Evolutionary conservation across 2,113 vertebrate genomes (phyloP).

Genomic region (Albula goreensis): DNA sequence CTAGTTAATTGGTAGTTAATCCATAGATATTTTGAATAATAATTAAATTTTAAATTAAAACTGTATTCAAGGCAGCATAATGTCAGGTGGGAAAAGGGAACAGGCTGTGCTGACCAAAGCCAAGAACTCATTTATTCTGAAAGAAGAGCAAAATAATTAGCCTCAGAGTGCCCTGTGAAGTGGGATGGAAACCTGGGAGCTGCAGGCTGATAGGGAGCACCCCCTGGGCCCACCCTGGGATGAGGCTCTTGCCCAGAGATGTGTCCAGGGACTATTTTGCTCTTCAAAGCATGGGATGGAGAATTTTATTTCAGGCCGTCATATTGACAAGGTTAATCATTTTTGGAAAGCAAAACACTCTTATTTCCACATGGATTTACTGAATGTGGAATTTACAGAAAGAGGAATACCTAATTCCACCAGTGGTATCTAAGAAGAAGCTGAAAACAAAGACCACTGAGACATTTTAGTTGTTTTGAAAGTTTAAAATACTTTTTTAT

Average conservation of each 20-base stretch:
- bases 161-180: background rate
- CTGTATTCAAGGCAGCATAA: background rate
- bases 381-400: background rate
- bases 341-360: background rate
- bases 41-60: background rate
- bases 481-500: background rate
- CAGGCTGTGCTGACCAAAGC: background rate
- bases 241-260: background rate
- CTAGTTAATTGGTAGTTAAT: background rate
- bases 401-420: background rate
- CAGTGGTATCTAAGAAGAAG: background rate
- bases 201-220: background rate
- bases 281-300: background rate
- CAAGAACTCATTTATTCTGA: constrained; percentile 17
- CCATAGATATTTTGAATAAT: background rate
- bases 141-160: constrained; percentile 6
- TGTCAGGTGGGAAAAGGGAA: background rate
- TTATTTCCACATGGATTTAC: background rate
- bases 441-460: background rate
- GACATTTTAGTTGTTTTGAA: background rate
- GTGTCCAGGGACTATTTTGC: background rate
- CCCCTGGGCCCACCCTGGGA: background rate
- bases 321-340: background rate
- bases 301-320: background rate
- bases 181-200: background rate